phyloP scores from a whole-genome alignment of 2,888 invertebrate species.

The Oasisia sp. region DNA sequence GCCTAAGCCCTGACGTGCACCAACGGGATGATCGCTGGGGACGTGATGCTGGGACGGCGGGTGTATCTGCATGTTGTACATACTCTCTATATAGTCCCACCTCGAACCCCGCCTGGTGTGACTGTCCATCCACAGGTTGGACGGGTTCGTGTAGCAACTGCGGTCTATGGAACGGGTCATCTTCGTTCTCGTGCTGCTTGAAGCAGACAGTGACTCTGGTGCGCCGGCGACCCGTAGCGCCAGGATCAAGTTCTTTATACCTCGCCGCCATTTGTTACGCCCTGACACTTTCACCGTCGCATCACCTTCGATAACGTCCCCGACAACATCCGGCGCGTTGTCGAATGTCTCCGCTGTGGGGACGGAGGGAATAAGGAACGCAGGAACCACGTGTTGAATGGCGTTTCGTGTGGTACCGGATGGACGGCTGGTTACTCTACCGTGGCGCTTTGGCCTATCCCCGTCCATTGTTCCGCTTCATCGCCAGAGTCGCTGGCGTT shows the following conservation, averaged over 20 bases:
- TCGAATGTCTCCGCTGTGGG: background rate
- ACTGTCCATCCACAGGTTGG: background rate
- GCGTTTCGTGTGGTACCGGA: background rate
- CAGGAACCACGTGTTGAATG: background rate
- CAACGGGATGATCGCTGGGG: background rate
- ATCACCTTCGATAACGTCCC: background rate
- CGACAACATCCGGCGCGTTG: background rate
- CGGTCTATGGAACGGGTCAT: background rate
- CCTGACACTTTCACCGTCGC: background rate
- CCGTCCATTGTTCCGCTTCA: background rate
- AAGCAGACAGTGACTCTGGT: too few relatives aligned
- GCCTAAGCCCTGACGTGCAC: background rate
- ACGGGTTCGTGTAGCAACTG: background rate
- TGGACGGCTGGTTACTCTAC: background rate
- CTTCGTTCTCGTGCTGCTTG: background rate
- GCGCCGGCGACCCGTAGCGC: background rate
- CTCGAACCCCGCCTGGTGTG: background rate
- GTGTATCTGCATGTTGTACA: background rate
- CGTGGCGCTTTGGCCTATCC: background rate
- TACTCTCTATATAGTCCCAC: background rate
- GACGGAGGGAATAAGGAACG: background rate
- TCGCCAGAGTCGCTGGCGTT: slow-evolving; percentile 1
- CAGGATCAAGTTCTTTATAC: too few relatives aligned
- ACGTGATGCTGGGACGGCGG: background rate
- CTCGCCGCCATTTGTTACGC: too few relatives aligned